These are phyloP conservation scores for Gymnoscopelus microlampas DNA, from an alignment of 2,797 vertebrate genomes.

Conservation along the genomic window DNA sequence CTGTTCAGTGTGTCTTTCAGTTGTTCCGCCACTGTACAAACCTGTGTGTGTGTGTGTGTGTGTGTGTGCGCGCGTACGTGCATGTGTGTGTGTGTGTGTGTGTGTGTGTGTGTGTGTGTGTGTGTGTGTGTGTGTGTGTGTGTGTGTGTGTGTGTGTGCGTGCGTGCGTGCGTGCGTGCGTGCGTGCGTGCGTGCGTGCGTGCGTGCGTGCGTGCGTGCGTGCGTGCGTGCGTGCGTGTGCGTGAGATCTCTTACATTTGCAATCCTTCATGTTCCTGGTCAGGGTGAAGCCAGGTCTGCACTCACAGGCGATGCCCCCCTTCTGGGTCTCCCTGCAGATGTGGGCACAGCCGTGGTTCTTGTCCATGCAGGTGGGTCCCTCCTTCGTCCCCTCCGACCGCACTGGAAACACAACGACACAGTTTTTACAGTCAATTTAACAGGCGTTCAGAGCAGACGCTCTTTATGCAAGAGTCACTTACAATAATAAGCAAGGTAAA, in stretches of 20 bases:
- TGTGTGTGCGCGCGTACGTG: too few relatives aligned
- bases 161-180: too few relatives aligned
- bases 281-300: conserved; percentile 96
- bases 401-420: conserved; percentile 40
- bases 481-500: too few relatives aligned
- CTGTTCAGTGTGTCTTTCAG: too few relatives aligned
- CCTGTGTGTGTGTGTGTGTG: too few relatives aligned
- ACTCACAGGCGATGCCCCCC: conserved; percentile 95
- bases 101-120: too few relatives aligned
- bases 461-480: too few relatives aligned
- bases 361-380: conserved; percentile 98
- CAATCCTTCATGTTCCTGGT: conserved; percentile 96
- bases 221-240: conserved; percentile 13
- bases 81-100: too few relatives aligned
- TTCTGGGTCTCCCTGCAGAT: conserved; percentile 96
- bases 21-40: too few relatives aligned
- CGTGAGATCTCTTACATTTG: conserved; percentile 87
- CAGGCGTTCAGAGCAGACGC: too few relatives aligned
- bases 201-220: conserved; percentile 12
- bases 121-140: not conserved
- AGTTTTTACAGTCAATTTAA: too few relatives aligned
- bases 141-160: conserved; percentile 12
- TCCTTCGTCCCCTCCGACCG: conserved; percentile 80
- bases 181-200: not conserved
- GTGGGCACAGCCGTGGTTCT: conserved; percentile 97